Evolutionary conservation across 2,888 invertebrate species (phyloP).

Genomic region (Drosophila suboccidentalis): DNA sequence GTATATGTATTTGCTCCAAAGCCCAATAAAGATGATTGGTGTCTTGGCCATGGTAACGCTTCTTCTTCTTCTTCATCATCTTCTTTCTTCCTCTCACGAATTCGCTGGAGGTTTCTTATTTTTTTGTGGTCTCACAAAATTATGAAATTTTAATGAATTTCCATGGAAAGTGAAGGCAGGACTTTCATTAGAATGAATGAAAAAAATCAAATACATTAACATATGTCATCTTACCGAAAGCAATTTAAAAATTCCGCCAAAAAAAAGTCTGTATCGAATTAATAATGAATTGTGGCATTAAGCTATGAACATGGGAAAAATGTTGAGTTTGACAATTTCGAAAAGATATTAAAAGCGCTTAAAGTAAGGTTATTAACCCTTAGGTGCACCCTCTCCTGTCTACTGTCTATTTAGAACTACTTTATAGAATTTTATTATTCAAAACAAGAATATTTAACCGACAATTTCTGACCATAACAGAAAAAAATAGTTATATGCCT

Average conservation of each 20-base stretch:
- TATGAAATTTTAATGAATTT: constrained; percentile 53
- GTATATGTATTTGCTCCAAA: constrained; percentile 15
- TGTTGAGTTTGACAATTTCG: neutral
- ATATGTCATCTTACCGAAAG: constrained; percentile 15
- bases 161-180: constrained; percentile 36
- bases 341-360: neutral
- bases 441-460: no score
- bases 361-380: neutral
- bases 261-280: constrained; percentile 5
- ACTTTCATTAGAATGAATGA: constrained; percentile 18
- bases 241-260: neutral
- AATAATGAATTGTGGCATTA: constrained; percentile 14
- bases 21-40: constrained; percentile 74
- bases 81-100: constrained; percentile 13
- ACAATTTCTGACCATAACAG: no score
- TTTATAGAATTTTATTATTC: neutral
- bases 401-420: neutral
- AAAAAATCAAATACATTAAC: constrained; percentile 19
- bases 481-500: no score
- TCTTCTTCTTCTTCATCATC: constrained; percentile 7
- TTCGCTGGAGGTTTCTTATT: constrained; percentile 6
- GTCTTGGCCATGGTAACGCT: constrained; percentile 56
- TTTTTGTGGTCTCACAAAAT: constrained; percentile 40
- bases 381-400: neutral
- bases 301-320: constrained; percentile 9